Percentiles rank a stretch among this genome's conserved stretches.
Conservation (phyloP, 2,888 invertebrate genomes). For the Leptinotarsa haldemani region DNA sequence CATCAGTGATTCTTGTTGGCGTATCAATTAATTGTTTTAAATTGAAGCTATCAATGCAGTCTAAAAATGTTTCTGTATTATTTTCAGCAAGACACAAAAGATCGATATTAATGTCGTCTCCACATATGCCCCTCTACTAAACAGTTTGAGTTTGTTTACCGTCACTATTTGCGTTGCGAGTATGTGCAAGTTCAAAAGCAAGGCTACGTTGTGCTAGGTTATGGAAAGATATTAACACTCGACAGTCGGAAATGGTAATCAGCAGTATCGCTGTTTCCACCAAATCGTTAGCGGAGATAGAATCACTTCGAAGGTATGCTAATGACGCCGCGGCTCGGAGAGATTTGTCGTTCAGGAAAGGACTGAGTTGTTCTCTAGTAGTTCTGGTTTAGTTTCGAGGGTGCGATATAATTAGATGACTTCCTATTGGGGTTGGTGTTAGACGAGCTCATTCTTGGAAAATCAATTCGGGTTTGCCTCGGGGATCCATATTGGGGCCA, state of each 20-base stretch:
- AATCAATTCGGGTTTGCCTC: no score
- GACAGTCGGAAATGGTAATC: constrained; percentile 13
- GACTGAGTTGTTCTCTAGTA: no score
- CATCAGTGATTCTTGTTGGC: no score
- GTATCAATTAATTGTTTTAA: no score
- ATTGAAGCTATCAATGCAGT: no score
- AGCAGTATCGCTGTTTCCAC: constrained; percentile 1
- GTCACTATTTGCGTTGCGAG: constrained; percentile 2
- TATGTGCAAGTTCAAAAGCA: constrained; percentile 50
- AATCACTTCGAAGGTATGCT: background rate
- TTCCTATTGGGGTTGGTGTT: no score
- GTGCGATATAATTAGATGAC: background rate
- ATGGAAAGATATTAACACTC: constrained; percentile 35
- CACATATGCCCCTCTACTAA: constrained; percentile 7
- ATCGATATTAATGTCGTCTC: no score
- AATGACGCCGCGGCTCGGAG: background rate
- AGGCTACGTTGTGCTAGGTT: constrained; percentile 53
- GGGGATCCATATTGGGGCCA: no score
- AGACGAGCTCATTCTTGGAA: no score
- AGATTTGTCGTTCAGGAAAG: no score
- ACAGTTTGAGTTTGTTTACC: constrained; percentile 1
- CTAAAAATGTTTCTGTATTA: no score
- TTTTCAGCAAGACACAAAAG: no score
- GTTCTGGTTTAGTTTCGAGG: background rate
- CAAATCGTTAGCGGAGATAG: constrained; percentile 10